Base-by-base conservation (phyloP, 2,888 invertebrate species). In the Machimus rusticus region DNA sequence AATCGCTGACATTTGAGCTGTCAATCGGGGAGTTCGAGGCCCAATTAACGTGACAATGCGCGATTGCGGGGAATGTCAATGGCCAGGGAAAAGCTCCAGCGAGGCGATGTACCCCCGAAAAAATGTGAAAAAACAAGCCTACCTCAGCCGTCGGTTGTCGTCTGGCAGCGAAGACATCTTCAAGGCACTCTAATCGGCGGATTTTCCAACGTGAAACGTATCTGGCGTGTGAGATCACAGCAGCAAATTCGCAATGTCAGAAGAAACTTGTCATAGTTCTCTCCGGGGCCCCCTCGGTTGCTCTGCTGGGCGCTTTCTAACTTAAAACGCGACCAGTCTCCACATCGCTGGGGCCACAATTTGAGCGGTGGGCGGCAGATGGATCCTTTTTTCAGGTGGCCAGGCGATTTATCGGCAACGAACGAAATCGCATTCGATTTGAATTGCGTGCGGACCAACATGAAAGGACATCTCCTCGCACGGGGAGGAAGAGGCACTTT, bases 111-210 rank as follows among this genome's bases (percentile, higher is more conserved):
- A n/a, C 57, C 34, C 3, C 76, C 74, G 12, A 46, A 46, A 46
- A 46, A 46, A 74, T 23, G 14, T 74, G 46, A 55, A 19, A 55
- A 55, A 19, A 66, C 2, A 57, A 19, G 86, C 74, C 81, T 87
- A 89, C 89, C 89, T 89, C 76, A 86, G 78, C 51, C 87, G 79
- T 74, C 88, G 88, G 76, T 88, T 55, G 77, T 88, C 88, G 87
- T 89, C 88, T 55, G 86, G 74, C 81, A 89, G 77, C 74, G 43
- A 74, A 34, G 88, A 82, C 89, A 89, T 89, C 81, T 88, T 88
- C 74, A 31, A 86, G 57, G 39, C 74, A 84, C 66, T 66, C 5
- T 39, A 37, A 74, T 19, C 55, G 28, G 46, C 37, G 19, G 57
- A 66, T 66, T 19, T 81, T 28, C 23, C 6, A n/a, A 31, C 39